phyloP scores from a whole-genome alignment of 2,797 vertebrate species.

The Varecia variegata region DNA sequence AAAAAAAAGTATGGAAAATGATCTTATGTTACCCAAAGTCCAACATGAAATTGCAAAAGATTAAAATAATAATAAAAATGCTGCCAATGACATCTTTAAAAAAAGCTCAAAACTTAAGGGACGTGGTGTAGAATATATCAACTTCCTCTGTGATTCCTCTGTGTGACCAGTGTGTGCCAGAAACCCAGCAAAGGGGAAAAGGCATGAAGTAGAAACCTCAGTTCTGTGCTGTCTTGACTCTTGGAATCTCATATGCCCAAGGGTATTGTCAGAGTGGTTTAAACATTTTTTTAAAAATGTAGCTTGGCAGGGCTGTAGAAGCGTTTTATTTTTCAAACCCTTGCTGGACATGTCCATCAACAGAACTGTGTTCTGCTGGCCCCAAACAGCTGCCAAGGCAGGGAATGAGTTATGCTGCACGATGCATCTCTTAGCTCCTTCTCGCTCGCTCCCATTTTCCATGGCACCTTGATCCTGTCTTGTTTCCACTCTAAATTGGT shows the following conservation, averaged over 20 bases:
- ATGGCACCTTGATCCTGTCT: constrained; percentile 56
- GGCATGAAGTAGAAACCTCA: not conserved
- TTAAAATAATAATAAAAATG: constrained; percentile 60
- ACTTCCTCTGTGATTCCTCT: not conserved
- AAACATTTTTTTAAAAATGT: not conserved
- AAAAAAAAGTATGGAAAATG: constrained; percentile 47
- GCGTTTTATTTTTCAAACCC: constrained; percentile 43
- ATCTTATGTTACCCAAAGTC: constrained; percentile 6
- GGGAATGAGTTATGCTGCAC: not conserved
- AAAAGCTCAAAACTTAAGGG: not conserved
- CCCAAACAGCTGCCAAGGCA: not conserved
- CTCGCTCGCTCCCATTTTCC: constrained; percentile 13
- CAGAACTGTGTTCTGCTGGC: not conserved
- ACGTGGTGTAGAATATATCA: not conserved
- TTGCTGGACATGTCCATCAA: not conserved
- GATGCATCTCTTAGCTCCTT: not conserved
- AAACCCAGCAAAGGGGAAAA: not conserved
- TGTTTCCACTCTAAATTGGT: constrained; percentile 59
- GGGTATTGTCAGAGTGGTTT: not conserved
- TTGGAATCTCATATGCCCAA: not conserved
- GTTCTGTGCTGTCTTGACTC: constrained; percentile 13
- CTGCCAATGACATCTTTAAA: not conserved
- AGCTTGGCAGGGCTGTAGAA: constrained; percentile 46
- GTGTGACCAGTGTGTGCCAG: not conserved
- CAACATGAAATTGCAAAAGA: constrained; percentile 37